phyloP scores from a whole-genome alignment of 2,888 invertebrate genomes.

The Thumatha senex region DNA sequence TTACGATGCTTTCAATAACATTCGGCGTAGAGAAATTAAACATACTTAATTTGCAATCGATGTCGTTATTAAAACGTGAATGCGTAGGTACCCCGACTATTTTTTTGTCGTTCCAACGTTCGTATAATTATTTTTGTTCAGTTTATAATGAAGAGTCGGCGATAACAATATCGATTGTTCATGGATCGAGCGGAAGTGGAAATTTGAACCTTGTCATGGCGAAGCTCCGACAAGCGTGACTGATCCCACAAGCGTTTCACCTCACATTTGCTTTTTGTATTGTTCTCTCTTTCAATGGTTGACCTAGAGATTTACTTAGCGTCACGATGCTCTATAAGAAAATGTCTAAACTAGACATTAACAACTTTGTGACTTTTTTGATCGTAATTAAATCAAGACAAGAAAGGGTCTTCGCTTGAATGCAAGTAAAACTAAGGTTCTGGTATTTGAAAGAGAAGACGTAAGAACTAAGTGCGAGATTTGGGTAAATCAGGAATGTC shows the following conservation, averaged over 20 bases:
- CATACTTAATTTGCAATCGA: slow-evolving; percentile 43
- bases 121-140: slow-evolving; percentile 66
- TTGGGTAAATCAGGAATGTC: too few species aligned
- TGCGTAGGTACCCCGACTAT: slow-evolving; percentile 36
- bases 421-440: too few species aligned
- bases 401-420: too few species aligned
- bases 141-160: slow-evolving; percentile 68
- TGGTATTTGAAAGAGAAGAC: too few species aligned
- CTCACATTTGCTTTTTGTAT: slow-evolving; percentile 62
- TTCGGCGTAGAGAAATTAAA: slow-evolving; percentile 44
- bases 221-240: slow-evolving; percentile 70
- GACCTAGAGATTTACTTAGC: slow-evolving; percentile 36
- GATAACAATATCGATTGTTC: slow-evolving; percentile 77
- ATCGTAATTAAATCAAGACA: too few species aligned
- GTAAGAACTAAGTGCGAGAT: too few species aligned
- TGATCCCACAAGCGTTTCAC: slow-evolving; percentile 69
- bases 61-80: slow-evolving; percentile 44
- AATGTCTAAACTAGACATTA: slow-evolving; percentile 35
- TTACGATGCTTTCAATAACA: slow-evolving; percentile 57
- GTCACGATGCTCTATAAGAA: slow-evolving; percentile 21
- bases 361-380: too few species aligned
- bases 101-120: slow-evolving; percentile 47
- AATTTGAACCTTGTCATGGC: slow-evolving; percentile 73
- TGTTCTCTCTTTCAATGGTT: slow-evolving; percentile 56
- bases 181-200: slow-evolving; percentile 72